Evolutionary conservation across 2,113 vertebrate species (phyloP).

Genomic region (Hypocryptadius cinnamomeus): DNA sequence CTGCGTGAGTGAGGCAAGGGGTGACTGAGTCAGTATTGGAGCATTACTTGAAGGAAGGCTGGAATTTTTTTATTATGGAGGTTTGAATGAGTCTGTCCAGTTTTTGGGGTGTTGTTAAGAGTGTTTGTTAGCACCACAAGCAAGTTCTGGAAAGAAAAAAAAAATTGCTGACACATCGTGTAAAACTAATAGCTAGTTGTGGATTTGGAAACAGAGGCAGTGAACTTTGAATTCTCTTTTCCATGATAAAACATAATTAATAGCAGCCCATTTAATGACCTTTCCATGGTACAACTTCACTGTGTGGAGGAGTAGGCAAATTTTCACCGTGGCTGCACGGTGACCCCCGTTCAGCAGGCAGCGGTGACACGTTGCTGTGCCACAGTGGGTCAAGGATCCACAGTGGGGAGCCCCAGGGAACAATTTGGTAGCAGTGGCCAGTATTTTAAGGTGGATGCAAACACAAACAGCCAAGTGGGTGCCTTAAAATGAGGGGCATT

Average conservation of each 20-base stretch:
- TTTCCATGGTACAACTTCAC: conserved; percentile 46
- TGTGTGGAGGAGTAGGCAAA: conserved; percentile 5
- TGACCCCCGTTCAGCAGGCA: not conserved
- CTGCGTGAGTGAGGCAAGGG: not conserved
- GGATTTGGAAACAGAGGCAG: conserved; percentile 32
- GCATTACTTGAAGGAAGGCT: conserved; percentile 72
- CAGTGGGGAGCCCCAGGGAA: not conserved
- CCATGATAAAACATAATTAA: conserved; percentile 5
- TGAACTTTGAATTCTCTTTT: not conserved
- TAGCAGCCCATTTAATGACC: not conserved
- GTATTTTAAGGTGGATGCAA: conserved; percentile 44
- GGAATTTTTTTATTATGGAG: conserved; percentile 30
- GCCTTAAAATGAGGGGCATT: conserved; percentile 70
- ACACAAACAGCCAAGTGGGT: conserved; percentile 50
- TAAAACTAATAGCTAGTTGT: not conserved
- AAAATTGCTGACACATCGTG: not conserved
- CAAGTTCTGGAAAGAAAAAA: conserved; percentile 23
- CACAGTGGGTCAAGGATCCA: not conserved
- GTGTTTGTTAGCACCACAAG: conserved; percentile 49
- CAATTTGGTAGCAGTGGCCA: not conserved
- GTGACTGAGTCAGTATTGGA: conserved; percentile 65
- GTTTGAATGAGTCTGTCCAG: conserved; percentile 54
- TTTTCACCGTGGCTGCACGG: not conserved
- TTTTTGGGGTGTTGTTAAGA: conserved; percentile 37
- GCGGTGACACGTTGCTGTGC: not conserved